phyloP scores from a whole-genome alignment of 1,140 invertebrate species.

The Drosophila eugracilis region DNA sequence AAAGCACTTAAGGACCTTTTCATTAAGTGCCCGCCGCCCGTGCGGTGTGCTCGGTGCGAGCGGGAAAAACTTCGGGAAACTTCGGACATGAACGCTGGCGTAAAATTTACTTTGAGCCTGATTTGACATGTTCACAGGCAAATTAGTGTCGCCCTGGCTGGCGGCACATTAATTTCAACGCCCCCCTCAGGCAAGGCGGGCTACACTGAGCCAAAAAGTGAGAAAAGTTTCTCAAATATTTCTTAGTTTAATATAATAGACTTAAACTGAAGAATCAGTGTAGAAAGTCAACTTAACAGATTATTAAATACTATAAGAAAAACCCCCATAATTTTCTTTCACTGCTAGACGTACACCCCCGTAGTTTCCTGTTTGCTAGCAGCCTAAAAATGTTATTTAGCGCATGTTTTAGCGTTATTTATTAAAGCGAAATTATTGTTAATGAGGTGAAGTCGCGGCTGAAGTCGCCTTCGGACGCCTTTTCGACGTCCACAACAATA shows the following conservation, averaged over 20 bases:
- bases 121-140: constrained; percentile 83
- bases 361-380: constrained; percentile 13
- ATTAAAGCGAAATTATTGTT: constrained; percentile 83
- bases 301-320: too few species aligned
- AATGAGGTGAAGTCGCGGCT: constrained; percentile 61
- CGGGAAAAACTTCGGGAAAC: constrained; percentile 22
- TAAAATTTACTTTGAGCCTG: constrained; percentile 76
- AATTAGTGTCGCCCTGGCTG: constrained; percentile 76
- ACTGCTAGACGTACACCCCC: background rate
- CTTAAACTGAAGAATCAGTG: too few species aligned
- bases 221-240: too few species aligned
- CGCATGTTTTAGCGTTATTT: constrained; percentile 83
- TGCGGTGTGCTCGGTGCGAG: too few species aligned
- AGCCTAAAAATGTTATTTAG: constrained; percentile 80
- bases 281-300: too few species aligned
- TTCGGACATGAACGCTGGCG: constrained; percentile 44
- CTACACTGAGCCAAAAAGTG: constrained; percentile 12
- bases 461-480: constrained; percentile 66
- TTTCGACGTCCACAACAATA: constrained; percentile 72
- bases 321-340: too few species aligned
- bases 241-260: too few species aligned
- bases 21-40: constrained; percentile 74
- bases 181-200: constrained; percentile 15
- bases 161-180: constrained; percentile 77
- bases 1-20: constrained; percentile 84